Evolutionary conservation across 2,888 invertebrate genomes (phyloP), one percentile per base, ranked within the genome.

Genomic region (Cephus sareptanus): DNA sequence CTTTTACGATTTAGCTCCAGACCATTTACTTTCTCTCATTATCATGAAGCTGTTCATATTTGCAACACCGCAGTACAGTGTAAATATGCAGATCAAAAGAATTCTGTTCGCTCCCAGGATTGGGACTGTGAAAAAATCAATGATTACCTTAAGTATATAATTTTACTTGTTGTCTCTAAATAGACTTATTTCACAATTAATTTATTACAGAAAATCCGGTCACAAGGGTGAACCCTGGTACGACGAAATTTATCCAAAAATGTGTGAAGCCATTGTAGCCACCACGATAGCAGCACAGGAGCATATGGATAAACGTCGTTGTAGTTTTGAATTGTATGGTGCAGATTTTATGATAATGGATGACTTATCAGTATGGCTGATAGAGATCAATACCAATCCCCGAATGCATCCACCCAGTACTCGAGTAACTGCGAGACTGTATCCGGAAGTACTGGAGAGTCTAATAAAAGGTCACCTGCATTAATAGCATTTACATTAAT

Each of bases 351-450:
- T 98, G 93, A 91, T 98, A 69, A 96, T 96, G 79, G 95, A 97
- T 87, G 95, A 97, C 86, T 96, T 95, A 85, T 94, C 95, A 81
- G 97, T 98, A 0, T 98, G 97, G 96, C 92, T 98, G 80, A 96
- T 98, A 85, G 98, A 98, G 93, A 97, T 98, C 83, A 98, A 98
- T 92, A 96, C 97, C 2, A 95, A 96, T 88, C 98, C 98, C 0
- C 96, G 97, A 91, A 94, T 98, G 92, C 93, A 94, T 80, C 93
- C 95, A 34, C 92, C 94, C 4, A 97, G 97, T 35, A 98, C 98
- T 0, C 94, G 94, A 78, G 95, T 98, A 15, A 98, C 98, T 0
- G 95, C 96, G 0, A 94, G 94, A 83, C 94, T 98, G 89, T 98
- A 98, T 89, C 94, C 96, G 4, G 93, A 94, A 84, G 97, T 96